These are phyloP conservation scores for Ursus arctos DNA, from an alignment of 2,113 vertebrate genomes.

Conservation along the genomic window DNA sequence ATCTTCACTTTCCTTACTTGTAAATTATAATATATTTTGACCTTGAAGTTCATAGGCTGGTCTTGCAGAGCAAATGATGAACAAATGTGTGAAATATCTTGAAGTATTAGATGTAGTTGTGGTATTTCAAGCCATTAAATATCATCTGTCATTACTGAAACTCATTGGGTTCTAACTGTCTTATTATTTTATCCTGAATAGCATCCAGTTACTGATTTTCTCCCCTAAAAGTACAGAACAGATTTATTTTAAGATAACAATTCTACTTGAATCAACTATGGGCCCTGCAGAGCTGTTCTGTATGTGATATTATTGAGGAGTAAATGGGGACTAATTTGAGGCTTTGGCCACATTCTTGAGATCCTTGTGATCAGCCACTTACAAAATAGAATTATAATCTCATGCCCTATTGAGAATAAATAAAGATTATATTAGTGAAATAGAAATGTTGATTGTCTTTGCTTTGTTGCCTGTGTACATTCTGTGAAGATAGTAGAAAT, in stretches of 20 bases:
- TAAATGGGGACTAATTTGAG: background rate
- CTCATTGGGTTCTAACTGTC: background rate
- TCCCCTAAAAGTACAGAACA: background rate
- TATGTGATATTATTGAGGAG: background rate
- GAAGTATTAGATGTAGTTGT: background rate
- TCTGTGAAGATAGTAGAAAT: background rate
- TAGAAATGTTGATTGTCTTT: background rate
- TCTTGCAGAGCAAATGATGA: slow-evolving; percentile 2
- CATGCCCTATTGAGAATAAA: background rate
- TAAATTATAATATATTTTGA: slow-evolving; percentile 10
- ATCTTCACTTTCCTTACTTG: slow-evolving; percentile 10
- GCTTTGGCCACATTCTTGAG: background rate
- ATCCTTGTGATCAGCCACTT: background rate
- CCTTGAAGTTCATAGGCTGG: background rate
- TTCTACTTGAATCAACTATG: background rate
- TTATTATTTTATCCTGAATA: slow-evolving; percentile 41
- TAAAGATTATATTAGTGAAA: background rate
- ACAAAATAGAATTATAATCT: background rate
- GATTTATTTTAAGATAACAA: background rate
- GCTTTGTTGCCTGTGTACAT: background rate
- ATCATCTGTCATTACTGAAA: background rate
- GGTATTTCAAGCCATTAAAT: background rate
- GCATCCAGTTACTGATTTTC: background rate
- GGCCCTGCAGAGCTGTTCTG: background rate
- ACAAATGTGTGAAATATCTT: background rate